Evolutionary conservation across 2,113 vertebrate species (phyloP).

Genomic region (Bufo bufo): DNA sequence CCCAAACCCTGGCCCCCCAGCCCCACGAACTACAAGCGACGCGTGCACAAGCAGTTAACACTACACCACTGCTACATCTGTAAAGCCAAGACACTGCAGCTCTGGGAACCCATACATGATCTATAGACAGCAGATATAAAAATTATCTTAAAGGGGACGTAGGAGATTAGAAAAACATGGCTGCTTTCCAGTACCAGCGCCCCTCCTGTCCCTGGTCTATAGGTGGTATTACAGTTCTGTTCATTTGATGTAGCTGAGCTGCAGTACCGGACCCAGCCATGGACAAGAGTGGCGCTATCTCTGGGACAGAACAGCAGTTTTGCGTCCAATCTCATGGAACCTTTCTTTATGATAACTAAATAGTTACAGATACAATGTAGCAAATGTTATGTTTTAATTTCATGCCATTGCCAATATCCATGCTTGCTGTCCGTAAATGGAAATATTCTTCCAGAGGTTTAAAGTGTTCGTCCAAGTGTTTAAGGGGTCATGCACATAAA

Average conservation of each 20-base stretch:
- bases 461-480: too few relatives aligned
- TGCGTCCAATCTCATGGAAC: too few relatives aligned
- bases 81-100: too few relatives aligned
- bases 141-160: too few relatives aligned
- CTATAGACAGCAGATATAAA: too few relatives aligned
- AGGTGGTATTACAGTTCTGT: background rate
- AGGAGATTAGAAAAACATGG: too few relatives aligned
- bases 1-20: conserved; percentile 25
- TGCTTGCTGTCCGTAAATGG: too few relatives aligned
- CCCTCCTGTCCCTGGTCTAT: background rate
- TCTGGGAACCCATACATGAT: too few relatives aligned
- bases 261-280: background rate
- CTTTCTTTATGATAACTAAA: too few relatives aligned
- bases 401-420: background rate
- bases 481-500: too few relatives aligned
- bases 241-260: background rate
- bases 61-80: background rate
- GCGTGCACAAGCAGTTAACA: background rate
- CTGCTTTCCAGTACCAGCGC: background rate
- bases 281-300: background rate
- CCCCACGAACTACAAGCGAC: background rate
- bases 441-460: too few relatives aligned
- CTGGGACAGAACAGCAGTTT: background rate
- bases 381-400: background rate
- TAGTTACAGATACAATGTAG: background rate